These are phyloP conservation scores for Neogobius melanostomus DNA, from an alignment of 2,113 vertebrate genomes.

Conservation along the genomic window DNA sequence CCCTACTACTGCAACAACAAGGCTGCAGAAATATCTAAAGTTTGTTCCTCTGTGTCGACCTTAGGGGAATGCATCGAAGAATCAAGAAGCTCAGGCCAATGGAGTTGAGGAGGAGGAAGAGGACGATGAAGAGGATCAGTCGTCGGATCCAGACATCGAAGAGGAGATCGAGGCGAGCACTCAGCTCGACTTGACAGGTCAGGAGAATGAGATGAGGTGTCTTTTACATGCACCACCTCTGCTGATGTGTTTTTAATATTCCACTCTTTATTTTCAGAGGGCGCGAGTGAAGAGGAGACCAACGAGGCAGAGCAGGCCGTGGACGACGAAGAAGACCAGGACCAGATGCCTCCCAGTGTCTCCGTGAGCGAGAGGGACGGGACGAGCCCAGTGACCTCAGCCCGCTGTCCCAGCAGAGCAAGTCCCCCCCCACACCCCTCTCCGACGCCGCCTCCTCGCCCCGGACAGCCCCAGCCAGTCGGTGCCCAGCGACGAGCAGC, in stretches of 20 bases:
- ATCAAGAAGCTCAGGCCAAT: conserved; percentile 32
- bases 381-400: conserved; percentile 45
- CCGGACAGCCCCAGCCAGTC: conserved; percentile 67
- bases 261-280: conserved; percentile 34
- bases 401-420: conserved; percentile 25
- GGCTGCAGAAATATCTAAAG: no score
- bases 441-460: conserved; percentile 38
- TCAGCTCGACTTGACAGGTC: conserved; percentile 69
- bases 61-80: conserved; percentile 45
- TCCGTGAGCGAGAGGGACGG: conserved; percentile 30
- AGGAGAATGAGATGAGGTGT: not conserved
- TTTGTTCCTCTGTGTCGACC: not conserved
- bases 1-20: no score
- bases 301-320: conserved; percentile 33
- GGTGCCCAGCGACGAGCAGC: not conserved
- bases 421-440: conserved; percentile 20
- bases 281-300: conserved; percentile 46
- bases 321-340: conserved; percentile 11
- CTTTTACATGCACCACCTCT: not conserved
- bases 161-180: conserved; percentile 79
- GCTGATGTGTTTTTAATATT: not conserved
- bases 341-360: conserved; percentile 4
- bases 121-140: conserved; percentile 77
- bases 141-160: conserved; percentile 82
- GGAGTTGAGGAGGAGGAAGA: conserved; percentile 64